These are phyloP conservation scores for Hassar affinis DNA, from an alignment of 2,113 vertebrate species.

Conservation along the genomic window DNA sequence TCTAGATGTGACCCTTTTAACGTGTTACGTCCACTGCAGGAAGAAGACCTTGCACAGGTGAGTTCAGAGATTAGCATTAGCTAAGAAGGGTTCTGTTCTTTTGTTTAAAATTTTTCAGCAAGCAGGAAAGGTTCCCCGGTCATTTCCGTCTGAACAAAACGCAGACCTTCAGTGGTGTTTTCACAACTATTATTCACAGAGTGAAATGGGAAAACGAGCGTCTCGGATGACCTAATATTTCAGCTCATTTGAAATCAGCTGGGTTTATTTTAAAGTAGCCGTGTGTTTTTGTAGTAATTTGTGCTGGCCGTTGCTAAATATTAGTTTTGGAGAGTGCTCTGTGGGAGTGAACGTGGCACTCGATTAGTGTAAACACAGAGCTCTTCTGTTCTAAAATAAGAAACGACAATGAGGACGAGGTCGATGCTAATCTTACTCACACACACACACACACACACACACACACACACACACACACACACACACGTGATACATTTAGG, in stretches of 20 bases:
- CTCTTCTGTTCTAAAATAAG: constrained; percentile 62
- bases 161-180: constrained; percentile 67
- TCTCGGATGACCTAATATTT: constrained; percentile 76
- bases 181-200: constrained; percentile 70
- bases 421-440: constrained; percentile 52
- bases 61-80: constrained; percentile 5
- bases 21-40: neutral
- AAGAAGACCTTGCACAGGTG: neutral
- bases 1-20: too few relatives aligned
- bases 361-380: constrained; percentile 75
- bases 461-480: neutral
- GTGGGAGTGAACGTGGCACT: constrained; percentile 68
- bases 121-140: constrained; percentile 74
- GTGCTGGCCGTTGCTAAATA: constrained; percentile 76
- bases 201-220: constrained; percentile 51
- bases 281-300: constrained; percentile 81
- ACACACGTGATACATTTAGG: neutral
- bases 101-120: constrained; percentile 67
- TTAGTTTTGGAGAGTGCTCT: constrained; percentile 74
- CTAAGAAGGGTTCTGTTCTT: constrained; percentile 25
- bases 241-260: constrained; percentile 79
- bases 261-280: constrained; percentile 78
- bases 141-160: constrained; percentile 64
- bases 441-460: neutral
- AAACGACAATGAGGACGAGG: constrained; percentile 61